phyloP scores from a whole-genome alignment of 2,797 vertebrate species.

The Benthosema pterotum region DNA sequence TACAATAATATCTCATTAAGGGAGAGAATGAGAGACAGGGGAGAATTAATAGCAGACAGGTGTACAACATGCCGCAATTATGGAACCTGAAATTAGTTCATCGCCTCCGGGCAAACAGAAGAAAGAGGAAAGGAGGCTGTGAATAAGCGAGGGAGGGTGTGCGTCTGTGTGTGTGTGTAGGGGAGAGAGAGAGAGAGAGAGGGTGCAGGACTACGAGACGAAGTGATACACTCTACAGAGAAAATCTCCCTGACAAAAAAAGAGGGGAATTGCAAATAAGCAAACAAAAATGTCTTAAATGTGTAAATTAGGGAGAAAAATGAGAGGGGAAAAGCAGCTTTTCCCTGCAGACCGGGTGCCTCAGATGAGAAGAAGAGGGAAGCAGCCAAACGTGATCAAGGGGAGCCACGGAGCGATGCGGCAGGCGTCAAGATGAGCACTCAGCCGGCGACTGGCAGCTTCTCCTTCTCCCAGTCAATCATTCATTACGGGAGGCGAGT shows the following conservation, averaged over 20 bases:
- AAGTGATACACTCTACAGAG: slow-evolving; percentile 67
- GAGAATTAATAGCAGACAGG: slow-evolving; percentile 96
- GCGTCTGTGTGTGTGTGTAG: not conserved
- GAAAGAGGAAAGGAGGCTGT: slow-evolving; percentile 85
- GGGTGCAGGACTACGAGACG: slow-evolving; percentile 33
- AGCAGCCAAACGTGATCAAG: slow-evolving; percentile 96
- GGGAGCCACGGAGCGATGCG: slow-evolving; percentile 87
- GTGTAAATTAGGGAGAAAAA: slow-evolving; percentile 98
- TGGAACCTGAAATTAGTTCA: slow-evolving; percentile 98
- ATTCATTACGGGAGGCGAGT: slow-evolving; percentile 93
- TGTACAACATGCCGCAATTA: slow-evolving; percentile 99
- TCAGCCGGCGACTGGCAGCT: slow-evolving; percentile 89
- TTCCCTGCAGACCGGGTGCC: slow-evolving; percentile 89
- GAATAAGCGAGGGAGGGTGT: slow-evolving; percentile 24
- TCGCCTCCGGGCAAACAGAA: slow-evolving; percentile 89
- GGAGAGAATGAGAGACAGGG: slow-evolving; percentile 84
- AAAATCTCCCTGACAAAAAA: slow-evolving; percentile 85
- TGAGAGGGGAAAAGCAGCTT: slow-evolving; percentile 93
- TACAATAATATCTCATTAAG: slow-evolving; percentile 88
- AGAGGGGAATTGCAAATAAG: slow-evolving; percentile 94
- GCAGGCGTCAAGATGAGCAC: slow-evolving; percentile 89
- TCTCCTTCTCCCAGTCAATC: slow-evolving; percentile 91
- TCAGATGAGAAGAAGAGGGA: slow-evolving; percentile 92
- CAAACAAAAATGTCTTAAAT: slow-evolving; percentile 98
- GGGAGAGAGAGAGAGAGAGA: not conserved